These are phyloP conservation scores for Porites australiensis DNA, from an alignment of 64 coral and sea anemone species.

Conservation along the genomic window DNA sequence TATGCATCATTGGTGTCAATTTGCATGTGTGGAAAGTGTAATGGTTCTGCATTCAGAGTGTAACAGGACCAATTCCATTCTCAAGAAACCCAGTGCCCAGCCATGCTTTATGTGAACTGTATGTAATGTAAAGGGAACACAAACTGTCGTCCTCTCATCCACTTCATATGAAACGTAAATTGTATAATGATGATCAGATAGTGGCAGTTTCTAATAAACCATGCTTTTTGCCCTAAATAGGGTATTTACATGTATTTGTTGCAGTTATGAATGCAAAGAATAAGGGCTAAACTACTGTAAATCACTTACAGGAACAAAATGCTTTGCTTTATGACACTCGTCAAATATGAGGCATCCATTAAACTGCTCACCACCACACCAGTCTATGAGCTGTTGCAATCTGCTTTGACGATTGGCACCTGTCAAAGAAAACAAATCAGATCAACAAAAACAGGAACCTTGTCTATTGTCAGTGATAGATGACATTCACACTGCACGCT, in stretches of 20 bases:
- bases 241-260: neutral
- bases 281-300: neutral
- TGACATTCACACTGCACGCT: neutral
- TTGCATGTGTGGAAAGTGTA: no score
- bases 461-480: neutral
- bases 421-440: neutral
- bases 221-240: neutral
- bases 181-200: no score
- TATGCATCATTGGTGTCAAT: no score
- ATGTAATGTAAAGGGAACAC: no score
- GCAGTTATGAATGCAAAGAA: no score
- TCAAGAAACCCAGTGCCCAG: no score
- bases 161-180: no score
- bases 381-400: constrained; percentile 92
- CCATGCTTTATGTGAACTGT: no score
- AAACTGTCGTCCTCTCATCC: no score
- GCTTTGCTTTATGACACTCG: constrained; percentile 98
- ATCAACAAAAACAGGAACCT: neutral
- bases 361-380: constrained; percentile 96
- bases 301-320: constrained; percentile 96
- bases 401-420: constrained; percentile 75
- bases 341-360: constrained; percentile 99
- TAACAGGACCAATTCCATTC: no score
- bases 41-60: no score
- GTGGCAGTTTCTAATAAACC: no score